Evolutionary conservation across 1,140 invertebrate genomes (phyloP), one percentile per base, ranked within the genome.

Genomic region (Tetragnatha versicolor): DNA sequence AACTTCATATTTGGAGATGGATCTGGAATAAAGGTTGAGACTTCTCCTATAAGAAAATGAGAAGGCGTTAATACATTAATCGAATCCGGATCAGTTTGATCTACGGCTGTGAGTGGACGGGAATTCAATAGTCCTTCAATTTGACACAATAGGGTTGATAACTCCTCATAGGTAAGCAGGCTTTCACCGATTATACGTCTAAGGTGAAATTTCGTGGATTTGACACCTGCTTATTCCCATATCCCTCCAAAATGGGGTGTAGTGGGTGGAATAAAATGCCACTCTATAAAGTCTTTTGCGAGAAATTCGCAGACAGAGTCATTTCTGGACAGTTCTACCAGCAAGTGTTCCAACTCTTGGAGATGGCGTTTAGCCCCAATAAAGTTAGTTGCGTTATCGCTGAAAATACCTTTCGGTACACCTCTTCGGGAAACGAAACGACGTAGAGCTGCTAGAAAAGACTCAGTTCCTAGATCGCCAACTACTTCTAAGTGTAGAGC

Each of bases 251-350:
- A 85, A 82, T 87, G 84, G 2, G 85, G 83, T 10, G 84, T 82
- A 10, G 53, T n/a, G 20, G 86, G 83, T 3, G 87, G 87, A 76
- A 85, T 86, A 73, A 88, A 87, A 51, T 86, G 65, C 75, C 76
- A 80, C 6, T 72, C 42, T 22, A 37, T 66, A 27, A 25, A 29
- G 9, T 49, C 25, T 22, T 49, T n/a, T n/a, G n/a, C n/a, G n/a
- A n/a, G n/a, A n/a, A n/a, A n/a, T 17, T n/a, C 14, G 27, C 12
- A n/a, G 7, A 51, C 6, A 31, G 17, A 25, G 17, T 10, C 7
- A 14, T 5, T 27, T 35, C n/a, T 63, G 33, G 27, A 37, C n/a
- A 20, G 33, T 6, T 5, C 37, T 3, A 2, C 25, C 6, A 68
- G 2, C 2, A 47, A 42, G 3, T 14, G 9, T 4, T 17, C n/a